Evolutionary conservation across 2,113 vertebrate genomes (phyloP), one percentile per base, ranked within the genome.

Genomic region (Xyrauchen texanus): DNA sequence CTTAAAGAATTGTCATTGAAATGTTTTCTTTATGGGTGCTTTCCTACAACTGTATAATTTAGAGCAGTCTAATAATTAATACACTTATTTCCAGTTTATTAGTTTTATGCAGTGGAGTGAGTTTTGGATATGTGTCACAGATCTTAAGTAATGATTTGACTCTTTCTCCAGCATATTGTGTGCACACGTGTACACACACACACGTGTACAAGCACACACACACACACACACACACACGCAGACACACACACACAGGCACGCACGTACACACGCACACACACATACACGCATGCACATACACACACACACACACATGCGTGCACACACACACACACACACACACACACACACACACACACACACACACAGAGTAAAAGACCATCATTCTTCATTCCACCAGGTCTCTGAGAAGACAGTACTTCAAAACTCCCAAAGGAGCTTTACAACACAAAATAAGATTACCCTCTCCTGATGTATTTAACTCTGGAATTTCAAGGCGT

Each of bases 391-490:
- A 75, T 63, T 63, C 46, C 60, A 60, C 60, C 47, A 42, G 13
- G 7, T 15, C 13, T 47, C 75, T 44, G n/a, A 55, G 15, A 53
- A 68, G 34, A 65, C 15, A 15, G 67, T 55, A 55, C 49, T 8
- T 42, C 8, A 55, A 13, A 58, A 58, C 47, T 46, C 46, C 69
- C 65, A 69, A 11, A 64, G 42, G 72, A 75, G 12, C 34, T 68
- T 70, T 79, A 69, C 67, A 67, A 52, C 64, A 21, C 52, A 75
- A 65, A 79, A 76, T 82, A 62, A 55, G 71, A 83, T 79, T 69
- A 76, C 64, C 74, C 4, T 15, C 47, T 79, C 77, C 49, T 79
- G 77, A 74, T 58, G 46, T 78, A 62, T 78, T 78, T 78, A 62
- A 76, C 34, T 68, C 57, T 44, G 52, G 65, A 61, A 82, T 42